A percentile compares a stretch with the other conserved stretches of the same genome.
Conservation (phyloP, 2,888 invertebrate genomes). For the Drosophila subsilvestris region DNA sequence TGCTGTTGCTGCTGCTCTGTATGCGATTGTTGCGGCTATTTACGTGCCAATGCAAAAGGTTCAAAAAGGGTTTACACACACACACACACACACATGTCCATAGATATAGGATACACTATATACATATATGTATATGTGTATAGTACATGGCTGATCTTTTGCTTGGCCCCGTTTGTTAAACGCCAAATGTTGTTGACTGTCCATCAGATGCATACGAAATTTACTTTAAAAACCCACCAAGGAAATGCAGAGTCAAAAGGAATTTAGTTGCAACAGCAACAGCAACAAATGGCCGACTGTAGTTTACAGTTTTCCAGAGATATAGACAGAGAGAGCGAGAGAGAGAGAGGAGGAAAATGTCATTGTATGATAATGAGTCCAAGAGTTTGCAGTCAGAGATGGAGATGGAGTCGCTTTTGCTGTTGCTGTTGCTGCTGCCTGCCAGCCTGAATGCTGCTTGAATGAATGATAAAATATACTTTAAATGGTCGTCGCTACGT, state of each 20-base stretch:
- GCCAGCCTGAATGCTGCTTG: constrained; percentile 39
- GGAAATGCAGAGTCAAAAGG: constrained; percentile 67
- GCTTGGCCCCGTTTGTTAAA: constrained; percentile 66
- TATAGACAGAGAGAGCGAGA: neutral
- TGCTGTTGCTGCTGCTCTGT: constrained; percentile 43
- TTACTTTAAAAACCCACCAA: constrained; percentile 72
- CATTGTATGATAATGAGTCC: constrained; percentile 79
- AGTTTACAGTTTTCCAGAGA: constrained; percentile 61
- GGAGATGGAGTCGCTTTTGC: constrained; percentile 48
- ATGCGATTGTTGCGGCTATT: constrained; percentile 69
- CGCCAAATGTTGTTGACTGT: constrained; percentile 58
- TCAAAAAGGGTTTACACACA: constrained; percentile 64
- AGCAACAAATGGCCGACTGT: constrained; percentile 63
- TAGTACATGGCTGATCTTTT: constrained; percentile 65
- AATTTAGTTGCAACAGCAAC: constrained; percentile 64
- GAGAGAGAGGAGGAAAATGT: constrained; percentile 57
- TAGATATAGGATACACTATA: constrained; percentile 23
- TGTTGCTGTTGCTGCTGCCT: neutral
- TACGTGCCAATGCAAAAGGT: constrained; percentile 76
- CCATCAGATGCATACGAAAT: constrained; percentile 82
- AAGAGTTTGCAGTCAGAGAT: constrained; percentile 49
- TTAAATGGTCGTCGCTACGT: constrained; percentile 63
- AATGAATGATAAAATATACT: constrained; percentile 78
- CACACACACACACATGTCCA: constrained; percentile 2
- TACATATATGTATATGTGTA: constrained; percentile 27